Evolutionary conservation across 2,888 invertebrate genomes (phyloP).

Genomic region (Microctonus brassicae): DNA sequence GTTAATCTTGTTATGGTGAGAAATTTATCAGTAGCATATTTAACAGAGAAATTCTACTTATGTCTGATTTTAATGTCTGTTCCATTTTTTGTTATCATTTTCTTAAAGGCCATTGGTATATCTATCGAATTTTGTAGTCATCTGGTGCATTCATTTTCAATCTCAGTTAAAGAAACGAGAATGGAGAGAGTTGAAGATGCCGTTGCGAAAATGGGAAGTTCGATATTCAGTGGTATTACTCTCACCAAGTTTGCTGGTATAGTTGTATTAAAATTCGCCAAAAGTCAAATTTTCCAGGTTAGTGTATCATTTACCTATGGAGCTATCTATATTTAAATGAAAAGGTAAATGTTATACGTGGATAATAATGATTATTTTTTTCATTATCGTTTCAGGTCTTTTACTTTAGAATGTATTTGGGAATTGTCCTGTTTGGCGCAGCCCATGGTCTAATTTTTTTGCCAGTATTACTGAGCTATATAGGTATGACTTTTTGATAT

Average conservation of each 20-base stretch:
- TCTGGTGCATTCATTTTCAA: slow-evolving; percentile 91
- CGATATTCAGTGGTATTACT: slow-evolving; percentile 97
- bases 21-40: slow-evolving; percentile 1
- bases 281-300: slow-evolving; percentile 95
- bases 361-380: slow-evolving; percentile 39
- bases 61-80: too few relatives aligned
- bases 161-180: slow-evolving; percentile 80
- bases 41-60: too few relatives aligned
- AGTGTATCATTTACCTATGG: too few relatives aligned
- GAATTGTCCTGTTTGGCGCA: slow-evolving; percentile 96
- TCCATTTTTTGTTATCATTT: slow-evolving; percentile 28
- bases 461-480: slow-evolving; percentile 96
- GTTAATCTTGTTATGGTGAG: slow-evolving; percentile 95
- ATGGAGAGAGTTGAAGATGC: slow-evolving; percentile 86
- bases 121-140: slow-evolving; percentile 99
- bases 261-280: slow-evolving; percentile 95
- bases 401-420: slow-evolving; percentile 98
- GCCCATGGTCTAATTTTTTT: slow-evolving; percentile 97
- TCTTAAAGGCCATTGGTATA: slow-evolving; percentile 90
- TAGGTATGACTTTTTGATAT: slow-evolving; percentile 80
- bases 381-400: slow-evolving; percentile 76
- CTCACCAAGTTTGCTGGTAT: slow-evolving; percentile 98
- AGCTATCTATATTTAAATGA: too few relatives aligned
- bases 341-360: too few relatives aligned
- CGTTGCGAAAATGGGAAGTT: slow-evolving; percentile 88